Base-by-base conservation (phyloP, 1,140 invertebrate species). In the Steinernema khuongi region DNA sequence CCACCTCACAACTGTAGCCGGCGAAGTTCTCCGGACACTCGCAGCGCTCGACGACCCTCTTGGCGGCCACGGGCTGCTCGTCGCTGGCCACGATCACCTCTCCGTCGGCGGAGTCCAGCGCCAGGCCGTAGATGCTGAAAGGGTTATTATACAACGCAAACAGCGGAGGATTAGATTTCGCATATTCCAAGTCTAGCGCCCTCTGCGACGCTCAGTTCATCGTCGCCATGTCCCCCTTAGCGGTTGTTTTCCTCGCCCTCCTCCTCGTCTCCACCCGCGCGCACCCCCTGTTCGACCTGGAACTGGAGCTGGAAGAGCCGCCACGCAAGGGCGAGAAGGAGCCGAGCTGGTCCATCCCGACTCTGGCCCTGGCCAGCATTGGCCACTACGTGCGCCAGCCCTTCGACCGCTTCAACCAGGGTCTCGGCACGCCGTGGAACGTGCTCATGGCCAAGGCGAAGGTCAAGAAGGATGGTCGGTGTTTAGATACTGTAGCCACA, bases 101-200 rank as follows among this genome's bases (percentile, higher is more conserved):
- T 18, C 22, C 19, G 78, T 0, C 60, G 17, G 80, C 80, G 0
- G 69, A 78, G 43, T 82, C 81, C 11, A 80, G 41, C 1, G 72
- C 67, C 19, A 84, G 50, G 14, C 76, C 82, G 44, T 82, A 80
- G 67, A 84, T 79, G 70, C 81, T 84, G 67, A 50, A 83, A 81
- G 19, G 1, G 60, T 60, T 60, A 41, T 41, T 60, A 60, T 60
- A 60, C 50, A 17, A 26, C 7, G 50, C 50, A 60, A 60, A 60
- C 50, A 60, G 4, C 50, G 50, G 68, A 73, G 50, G 50, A 60
- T 60, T 60, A 22, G 50, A 26, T 60, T 60, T n/a, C 50, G 36
- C 36, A 41, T 41, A 60, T 60, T 60, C 26, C 26, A 60, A 7
- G 50, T 11, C 36, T 11, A 41, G 36, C 7, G 36, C 7, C 36